These are phyloP conservation scores for Malacoraja senta DNA, from an alignment of 2,797 vertebrate species.

Conservation along the genomic window DNA sequence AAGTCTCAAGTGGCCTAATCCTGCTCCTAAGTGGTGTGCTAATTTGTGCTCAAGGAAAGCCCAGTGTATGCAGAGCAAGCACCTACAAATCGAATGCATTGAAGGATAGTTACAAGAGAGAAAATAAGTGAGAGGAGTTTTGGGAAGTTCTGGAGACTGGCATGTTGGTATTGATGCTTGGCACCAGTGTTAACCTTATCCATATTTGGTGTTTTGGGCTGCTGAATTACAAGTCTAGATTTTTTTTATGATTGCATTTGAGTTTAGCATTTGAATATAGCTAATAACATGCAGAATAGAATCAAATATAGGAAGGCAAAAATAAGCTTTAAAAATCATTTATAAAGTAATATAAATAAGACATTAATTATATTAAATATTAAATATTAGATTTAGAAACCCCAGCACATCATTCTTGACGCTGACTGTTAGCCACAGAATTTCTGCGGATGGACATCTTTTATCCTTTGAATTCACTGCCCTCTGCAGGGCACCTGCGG, in stretches of 20 bases:
- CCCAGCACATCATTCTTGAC: neutral
- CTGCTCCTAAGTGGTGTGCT: no score
- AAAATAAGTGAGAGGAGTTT: neutral
- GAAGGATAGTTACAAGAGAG: neutral
- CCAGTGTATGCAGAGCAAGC: neutral
- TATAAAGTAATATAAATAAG: neutral
- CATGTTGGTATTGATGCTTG: neutral
- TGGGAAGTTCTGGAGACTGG: neutral
- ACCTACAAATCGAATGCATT: neutral
- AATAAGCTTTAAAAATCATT: neutral
- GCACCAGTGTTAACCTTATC: neutral
- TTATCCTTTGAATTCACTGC: neutral
- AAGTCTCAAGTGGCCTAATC: no score
- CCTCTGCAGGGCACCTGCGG: neutral
- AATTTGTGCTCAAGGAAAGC: neutral
- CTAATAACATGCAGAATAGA: no score
- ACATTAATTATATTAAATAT: neutral
- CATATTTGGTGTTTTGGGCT: neutral
- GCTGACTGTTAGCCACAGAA: neutral
- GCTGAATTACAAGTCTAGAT: neutral
- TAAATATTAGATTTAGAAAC: neutral
- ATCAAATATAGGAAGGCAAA: neutral
- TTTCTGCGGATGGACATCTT: neutral
- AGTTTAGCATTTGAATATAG: neutral
- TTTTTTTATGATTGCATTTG: neutral